A percentile compares a stretch with the other conserved stretches of the same genome.
phyloP scores from a whole-genome alignment of 2,888 invertebrate genomes.

The Drosophila paranaensis region DNA sequence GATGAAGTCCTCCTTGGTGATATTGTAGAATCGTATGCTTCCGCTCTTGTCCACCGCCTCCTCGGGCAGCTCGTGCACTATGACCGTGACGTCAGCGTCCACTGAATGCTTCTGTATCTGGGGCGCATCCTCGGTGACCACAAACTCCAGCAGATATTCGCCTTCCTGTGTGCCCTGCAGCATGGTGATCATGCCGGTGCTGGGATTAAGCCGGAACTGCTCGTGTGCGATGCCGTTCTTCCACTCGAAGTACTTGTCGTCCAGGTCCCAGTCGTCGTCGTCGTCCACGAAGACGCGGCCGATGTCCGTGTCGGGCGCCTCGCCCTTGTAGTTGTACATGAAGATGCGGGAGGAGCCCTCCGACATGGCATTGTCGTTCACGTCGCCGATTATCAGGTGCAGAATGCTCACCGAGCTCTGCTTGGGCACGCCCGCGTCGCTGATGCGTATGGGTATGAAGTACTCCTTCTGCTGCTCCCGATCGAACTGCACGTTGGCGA shows the following conservation, averaged over 20 bases:
- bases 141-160: conserved; percentile 90
- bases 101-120: conserved; percentile 89
- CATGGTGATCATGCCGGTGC: conserved; percentile 96
- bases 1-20: conserved; percentile 95
- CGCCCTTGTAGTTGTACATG: conserved; percentile 97
- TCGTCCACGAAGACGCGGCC: conserved; percentile 96
- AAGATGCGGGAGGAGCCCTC: conserved; percentile 95
- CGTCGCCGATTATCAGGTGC: conserved; percentile 96
- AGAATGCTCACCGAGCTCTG: conserved; percentile 93
- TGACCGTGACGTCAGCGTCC: conserved; percentile 93
- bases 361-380: conserved; percentile 96
- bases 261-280: conserved; percentile 98
- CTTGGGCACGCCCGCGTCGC: conserved; percentile 91
- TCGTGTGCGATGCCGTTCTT: conserved; percentile 85
- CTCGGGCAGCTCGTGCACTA: conserved; percentile 94
- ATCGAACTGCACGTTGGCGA: conserved; percentile 91
- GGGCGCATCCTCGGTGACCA: conserved; percentile 89
- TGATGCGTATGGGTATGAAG: conserved; percentile 94
- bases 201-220: conserved; percentile 90
- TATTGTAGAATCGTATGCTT: conserved; percentile 92
- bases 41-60: conserved; percentile 97
- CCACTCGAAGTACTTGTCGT: conserved; percentile 95
- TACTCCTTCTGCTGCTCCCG: conserved; percentile 95
- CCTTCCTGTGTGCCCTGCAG: conserved; percentile 90
- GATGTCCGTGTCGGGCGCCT: conserved; percentile 92